A percentile compares a stretch with the other conserved stretches of the same genome.
Evolutionary conservation across 2,888 invertebrate genomes (phyloP).

Genomic region (Drosophila mercatorum): DNA sequence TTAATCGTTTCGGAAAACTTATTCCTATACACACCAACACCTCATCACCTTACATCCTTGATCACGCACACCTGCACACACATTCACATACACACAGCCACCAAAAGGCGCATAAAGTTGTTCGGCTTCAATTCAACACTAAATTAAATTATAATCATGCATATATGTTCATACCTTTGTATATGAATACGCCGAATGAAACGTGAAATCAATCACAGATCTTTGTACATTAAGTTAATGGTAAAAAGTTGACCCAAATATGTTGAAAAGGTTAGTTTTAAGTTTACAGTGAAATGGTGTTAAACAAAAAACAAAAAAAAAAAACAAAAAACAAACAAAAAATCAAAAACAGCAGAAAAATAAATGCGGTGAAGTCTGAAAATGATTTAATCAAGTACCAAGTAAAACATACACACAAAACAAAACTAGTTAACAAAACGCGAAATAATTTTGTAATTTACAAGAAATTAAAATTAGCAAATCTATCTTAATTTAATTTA

Average conservation of each 20-base stretch:
- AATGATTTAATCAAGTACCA: slow-evolving; percentile 82
- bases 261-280: slow-evolving; percentile 65
- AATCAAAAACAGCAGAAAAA: slow-evolving; percentile 45
- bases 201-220: slow-evolving; percentile 60
- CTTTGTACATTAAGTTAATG: slow-evolving; percentile 74
- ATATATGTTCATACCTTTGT: slow-evolving; percentile 29
- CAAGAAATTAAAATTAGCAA: slow-evolving; percentile 64
- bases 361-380: slow-evolving; percentile 82
- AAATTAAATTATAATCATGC: slow-evolving; percentile 51
- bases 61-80: slow-evolving; percentile 28
- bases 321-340: not conserved
- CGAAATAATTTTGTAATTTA: slow-evolving; percentile 67
- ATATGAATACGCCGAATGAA: slow-evolving; percentile 45
- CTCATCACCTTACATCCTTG: slow-evolving; percentile 6
- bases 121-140: slow-evolving; percentile 32
- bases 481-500: slow-evolving; percentile 82
- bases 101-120: slow-evolving; percentile 27
- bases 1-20: slow-evolving; percentile 37
- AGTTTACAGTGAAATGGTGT: slow-evolving; percentile 62
- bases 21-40: slow-evolving; percentile 37
- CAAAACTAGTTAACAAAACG: slow-evolving; percentile 45
- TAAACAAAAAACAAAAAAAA: slow-evolving; percentile 17
- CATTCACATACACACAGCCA: slow-evolving; percentile 31
- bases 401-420: slow-evolving; percentile 48
- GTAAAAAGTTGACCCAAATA: slow-evolving; percentile 71